Evolutionary conservation across 1,140 invertebrate genomes (phyloP), one percentile per base, ranked within the genome.

Genomic region (Tetraneura akinire): DNA sequence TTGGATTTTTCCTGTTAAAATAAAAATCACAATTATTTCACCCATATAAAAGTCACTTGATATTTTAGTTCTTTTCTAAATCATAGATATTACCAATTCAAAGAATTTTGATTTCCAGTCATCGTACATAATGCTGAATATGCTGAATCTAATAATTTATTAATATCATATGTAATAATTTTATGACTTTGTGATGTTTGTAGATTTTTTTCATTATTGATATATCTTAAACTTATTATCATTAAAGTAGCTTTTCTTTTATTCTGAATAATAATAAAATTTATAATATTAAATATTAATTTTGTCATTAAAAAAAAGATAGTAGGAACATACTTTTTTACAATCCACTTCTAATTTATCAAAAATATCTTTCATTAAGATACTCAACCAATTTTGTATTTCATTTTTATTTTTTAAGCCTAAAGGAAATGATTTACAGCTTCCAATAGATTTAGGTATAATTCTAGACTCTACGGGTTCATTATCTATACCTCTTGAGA

Each of bases 371-470:
- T 89, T 89, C 0, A 91, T 87, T 9, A 98, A 86, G 84, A 96
- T 91, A 42, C 86, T 87, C 0, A 96, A 85, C 96, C 96, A 98
- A 84, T 93, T 91, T 57, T 88, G 87, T 42, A 97, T 89, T 82
- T 91, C 90, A 78, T 93, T 89, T 80, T 89, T 86, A 3, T 91
- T 91, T 6, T 87, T 86, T 21, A 98, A 88, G n/a, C 91, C 90
- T 0, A 96, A 96, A 16, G 90, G 89, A 86, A 99, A 98, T 83
- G 93, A 95, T 87, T 98, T 98, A 84, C 94, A 96, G 84, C 96
- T 97, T 0, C 95, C 96, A 83, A 98, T 96, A 49, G 95, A 98
- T 86, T 98, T 98, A 1, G 94, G 88, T 68, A 96, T 89, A 81
- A 96, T 90, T 83, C 95, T 88, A 0, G 91, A 88, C 80, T 88